Evolutionary conservation across 2,113 vertebrate species (phyloP).

Genomic region (Pseudorectes ferrugineus): DNA sequence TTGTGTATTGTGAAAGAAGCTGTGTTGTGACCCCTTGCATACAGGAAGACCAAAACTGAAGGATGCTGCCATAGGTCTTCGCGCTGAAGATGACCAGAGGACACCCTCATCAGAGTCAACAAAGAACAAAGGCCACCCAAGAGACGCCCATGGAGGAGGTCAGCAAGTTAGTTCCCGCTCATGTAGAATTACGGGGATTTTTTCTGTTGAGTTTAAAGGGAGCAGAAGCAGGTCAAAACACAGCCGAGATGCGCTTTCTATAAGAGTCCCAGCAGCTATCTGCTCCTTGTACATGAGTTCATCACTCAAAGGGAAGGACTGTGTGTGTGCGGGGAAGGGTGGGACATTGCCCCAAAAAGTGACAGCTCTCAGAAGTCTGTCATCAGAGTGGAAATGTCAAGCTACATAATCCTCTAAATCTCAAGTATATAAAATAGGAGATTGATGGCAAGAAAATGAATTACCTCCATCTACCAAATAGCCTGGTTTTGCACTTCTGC

Average conservation of each 20-base stretch:
- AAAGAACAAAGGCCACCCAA: neutral
- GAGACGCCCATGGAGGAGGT: neutral
- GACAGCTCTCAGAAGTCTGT: neutral
- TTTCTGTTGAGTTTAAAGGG: conserved; percentile 26
- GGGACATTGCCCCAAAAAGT: neutral
- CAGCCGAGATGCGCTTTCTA: neutral
- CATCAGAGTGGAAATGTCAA: neutral
- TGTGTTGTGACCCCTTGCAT: neutral
- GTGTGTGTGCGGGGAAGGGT: neutral
- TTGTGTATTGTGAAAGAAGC: neutral
- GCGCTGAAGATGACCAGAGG: neutral
- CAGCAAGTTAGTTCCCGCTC: conserved; percentile 12
- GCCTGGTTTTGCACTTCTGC: neutral
- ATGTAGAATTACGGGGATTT: conserved; percentile 28
- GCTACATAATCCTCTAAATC: neutral
- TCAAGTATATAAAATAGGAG: neutral
- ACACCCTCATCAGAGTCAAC: neutral
- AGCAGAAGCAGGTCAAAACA: conserved; percentile 11
- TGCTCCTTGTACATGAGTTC: neutral
- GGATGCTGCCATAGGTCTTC: neutral
- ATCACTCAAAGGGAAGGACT: neutral
- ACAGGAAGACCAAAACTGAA: neutral
- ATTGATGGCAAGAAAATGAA: neutral
- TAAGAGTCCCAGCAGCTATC: neutral
- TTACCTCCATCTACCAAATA: neutral